Evolutionary conservation across 30 jellyfish, hydroid and myxozoan species (phyloP).

Genomic region (Hydra vulgaris): DNA sequence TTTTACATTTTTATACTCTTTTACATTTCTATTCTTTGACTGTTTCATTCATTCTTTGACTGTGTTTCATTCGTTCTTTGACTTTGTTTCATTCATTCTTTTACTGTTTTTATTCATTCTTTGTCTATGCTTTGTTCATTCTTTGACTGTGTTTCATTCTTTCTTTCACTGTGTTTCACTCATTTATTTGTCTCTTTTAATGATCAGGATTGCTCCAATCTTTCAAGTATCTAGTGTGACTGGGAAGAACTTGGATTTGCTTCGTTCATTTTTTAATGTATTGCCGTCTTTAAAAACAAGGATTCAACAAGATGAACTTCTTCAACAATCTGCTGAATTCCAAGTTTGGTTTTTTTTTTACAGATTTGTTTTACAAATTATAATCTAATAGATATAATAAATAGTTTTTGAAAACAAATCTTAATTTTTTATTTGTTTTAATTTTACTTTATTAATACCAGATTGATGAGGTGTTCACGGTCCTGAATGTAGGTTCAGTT

Average conservation of each 20-base stretch:
- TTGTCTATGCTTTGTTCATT: no score
- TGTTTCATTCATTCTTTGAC: no score
- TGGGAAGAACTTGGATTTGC: slow-evolving; percentile 68
- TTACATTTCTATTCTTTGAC: no score
- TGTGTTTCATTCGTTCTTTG: no score
- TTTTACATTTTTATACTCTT: no score
- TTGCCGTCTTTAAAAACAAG: slow-evolving; percentile 74
- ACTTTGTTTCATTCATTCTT: no score
- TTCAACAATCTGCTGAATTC: slow-evolving; percentile 74
- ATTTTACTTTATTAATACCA: background rate
- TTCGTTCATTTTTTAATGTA: slow-evolving; percentile 45
- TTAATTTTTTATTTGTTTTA: background rate
- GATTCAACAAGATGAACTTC: slow-evolving; percentile 64
- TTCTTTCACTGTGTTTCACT: no score
- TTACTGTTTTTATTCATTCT: no score
- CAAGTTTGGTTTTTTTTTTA: slow-evolving; percentile 40
- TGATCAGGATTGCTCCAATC: slow-evolving; percentile 75
- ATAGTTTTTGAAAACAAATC: background rate
- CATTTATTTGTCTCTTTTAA: no score
- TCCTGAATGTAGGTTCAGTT: slow-evolving; percentile 76
- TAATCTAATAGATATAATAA: background rate
- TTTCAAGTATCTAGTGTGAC: slow-evolving; percentile 89
- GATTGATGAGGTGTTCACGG: slow-evolving; percentile 83
- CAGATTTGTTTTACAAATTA: background rate
- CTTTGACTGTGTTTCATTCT: no score